Conservation (phyloP, 2,888 invertebrate species). For the Papilio gigon region DNA sequence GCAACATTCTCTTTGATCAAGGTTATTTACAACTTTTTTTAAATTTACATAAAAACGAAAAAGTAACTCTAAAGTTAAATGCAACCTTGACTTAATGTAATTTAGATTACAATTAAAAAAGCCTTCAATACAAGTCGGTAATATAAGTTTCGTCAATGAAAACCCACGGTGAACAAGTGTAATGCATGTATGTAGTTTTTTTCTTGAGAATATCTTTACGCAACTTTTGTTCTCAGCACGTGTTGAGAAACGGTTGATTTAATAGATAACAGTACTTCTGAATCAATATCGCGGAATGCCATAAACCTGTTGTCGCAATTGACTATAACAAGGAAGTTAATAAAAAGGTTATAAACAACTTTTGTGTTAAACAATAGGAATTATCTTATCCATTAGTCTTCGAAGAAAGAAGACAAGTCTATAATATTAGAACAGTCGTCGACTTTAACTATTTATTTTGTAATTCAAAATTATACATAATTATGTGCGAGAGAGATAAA, state of each 20-base stretch:
- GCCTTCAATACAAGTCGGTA: too few relatives aligned
- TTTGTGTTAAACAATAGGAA: neutral
- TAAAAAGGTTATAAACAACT: neutral
- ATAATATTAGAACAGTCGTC: too few relatives aligned
- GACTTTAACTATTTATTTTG: too few relatives aligned
- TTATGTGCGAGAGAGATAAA: too few relatives aligned
- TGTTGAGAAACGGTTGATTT: neutral
- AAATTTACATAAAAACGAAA: neutral
- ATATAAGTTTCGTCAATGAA: too few relatives aligned
- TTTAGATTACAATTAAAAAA: neutral
- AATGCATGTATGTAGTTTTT: neutral
- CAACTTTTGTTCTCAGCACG: neutral
- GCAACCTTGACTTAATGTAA: neutral
- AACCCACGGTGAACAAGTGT: neutral
- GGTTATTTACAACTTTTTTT: neutral
- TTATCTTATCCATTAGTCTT: neutral
- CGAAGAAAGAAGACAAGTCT: too few relatives aligned
- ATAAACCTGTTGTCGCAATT: neutral
- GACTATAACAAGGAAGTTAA: neutral
- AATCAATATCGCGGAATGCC: neutral
- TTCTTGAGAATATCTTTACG: neutral
- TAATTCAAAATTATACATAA: too few relatives aligned
- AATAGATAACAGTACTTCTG: neutral
- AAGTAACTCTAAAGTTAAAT: neutral
- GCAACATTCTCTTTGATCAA: slow-evolving; percentile 9